These are phyloP conservation scores for Cettia cetti DNA, from an alignment of 2,113 vertebrate genomes.

Conservation along the genomic window DNA sequence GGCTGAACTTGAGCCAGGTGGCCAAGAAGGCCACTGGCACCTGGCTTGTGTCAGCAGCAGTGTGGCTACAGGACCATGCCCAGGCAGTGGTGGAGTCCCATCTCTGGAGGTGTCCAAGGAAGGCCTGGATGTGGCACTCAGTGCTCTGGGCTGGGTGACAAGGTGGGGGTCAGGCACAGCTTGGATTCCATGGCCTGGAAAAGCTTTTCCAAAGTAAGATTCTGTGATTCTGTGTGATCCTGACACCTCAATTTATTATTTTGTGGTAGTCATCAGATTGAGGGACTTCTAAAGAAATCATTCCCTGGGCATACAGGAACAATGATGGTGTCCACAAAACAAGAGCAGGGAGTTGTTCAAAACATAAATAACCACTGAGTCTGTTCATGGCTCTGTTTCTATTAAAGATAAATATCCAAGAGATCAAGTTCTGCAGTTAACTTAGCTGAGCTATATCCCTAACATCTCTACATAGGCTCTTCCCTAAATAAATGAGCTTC, in stretches of 20 bases:
- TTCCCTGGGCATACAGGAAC: neutral
- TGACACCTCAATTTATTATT: neutral
- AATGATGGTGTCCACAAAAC: fast-evolving
- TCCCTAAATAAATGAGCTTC: neutral
- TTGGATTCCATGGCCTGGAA: neutral
- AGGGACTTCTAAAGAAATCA: neutral
- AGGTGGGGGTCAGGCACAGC: neutral
- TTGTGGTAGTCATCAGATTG: neutral
- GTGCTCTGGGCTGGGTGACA: neutral
- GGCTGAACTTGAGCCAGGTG: neutral
- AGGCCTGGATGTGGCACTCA: fast-evolving
- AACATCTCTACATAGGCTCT: neutral
- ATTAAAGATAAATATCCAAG: neutral
- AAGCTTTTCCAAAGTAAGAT: neutral
- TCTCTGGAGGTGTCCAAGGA: neutral
- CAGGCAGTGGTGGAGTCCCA: neutral
- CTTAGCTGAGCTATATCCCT: neutral
- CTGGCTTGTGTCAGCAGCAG: neutral
- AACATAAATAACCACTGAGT: neutral
- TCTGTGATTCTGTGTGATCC: neutral
- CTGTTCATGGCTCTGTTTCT: neutral
- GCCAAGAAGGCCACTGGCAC: neutral
- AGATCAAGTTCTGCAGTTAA: neutral
- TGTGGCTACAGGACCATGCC: neutral
- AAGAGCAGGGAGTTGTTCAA: neutral